Evolutionary conservation across 2,797 vertebrate genomes (phyloP).

Genomic region (Sylvia borin): DNA sequence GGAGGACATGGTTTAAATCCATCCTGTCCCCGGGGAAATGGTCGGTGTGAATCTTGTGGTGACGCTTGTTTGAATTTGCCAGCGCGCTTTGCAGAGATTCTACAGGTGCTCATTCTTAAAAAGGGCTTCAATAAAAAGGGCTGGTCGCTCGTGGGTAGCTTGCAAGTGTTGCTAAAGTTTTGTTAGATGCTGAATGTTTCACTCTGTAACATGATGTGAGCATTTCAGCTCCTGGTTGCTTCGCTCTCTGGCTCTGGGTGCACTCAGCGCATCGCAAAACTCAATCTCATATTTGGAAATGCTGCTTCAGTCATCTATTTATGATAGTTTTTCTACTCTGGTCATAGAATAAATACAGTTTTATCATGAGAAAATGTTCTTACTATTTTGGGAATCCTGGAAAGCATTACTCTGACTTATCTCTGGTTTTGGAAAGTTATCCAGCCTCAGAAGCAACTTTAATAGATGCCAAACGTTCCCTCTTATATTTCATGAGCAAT

Average conservation of each 20-base stretch:
- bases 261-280: rapidly evolving
- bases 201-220: background rate
- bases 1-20: background rate
- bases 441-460: constrained; percentile 11
- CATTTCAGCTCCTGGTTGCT: background rate
- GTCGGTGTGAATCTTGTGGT: background rate
- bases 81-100: background rate
- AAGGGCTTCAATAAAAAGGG: background rate
- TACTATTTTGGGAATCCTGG: constrained; percentile 50
- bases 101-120: background rate
- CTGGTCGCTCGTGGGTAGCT: background rate
- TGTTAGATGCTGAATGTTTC: background rate
- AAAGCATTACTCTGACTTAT: constrained; percentile 40
- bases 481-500: background rate
- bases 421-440: constrained; percentile 49
- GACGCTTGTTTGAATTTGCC: background rate
- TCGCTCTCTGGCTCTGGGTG: background rate
- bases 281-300: constrained; percentile 34
- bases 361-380: constrained; percentile 37
- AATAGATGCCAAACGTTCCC: background rate
- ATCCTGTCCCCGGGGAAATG: background rate
- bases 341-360: constrained; percentile 40
- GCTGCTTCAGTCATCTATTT: constrained; percentile 24
- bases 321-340: constrained; percentile 31
- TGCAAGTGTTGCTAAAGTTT: background rate